Conservation (phyloP, 2,797 vertebrate species). For the Sebastes trivittatus region DNA sequence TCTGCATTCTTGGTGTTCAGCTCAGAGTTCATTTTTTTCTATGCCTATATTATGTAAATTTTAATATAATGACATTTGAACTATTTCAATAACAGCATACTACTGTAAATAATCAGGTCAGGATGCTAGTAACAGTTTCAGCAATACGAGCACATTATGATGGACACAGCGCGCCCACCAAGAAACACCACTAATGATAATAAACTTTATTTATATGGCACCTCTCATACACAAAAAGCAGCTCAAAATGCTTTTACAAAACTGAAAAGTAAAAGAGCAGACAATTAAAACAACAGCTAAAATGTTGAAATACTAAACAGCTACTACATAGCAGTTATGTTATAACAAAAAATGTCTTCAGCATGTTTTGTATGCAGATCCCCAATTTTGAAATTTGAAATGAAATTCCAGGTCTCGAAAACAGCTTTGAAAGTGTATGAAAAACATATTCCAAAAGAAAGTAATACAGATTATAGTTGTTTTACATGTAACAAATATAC, state of each 20-base stretch:
- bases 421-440: not conserved
- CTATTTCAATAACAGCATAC: not conserved
- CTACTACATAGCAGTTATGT: no score
- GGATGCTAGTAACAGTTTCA: no score
- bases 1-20: not conserved
- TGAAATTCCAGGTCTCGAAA: not conserved
- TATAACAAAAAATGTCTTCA: not conserved
- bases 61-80: not conserved
- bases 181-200: not conserved
- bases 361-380: not conserved
- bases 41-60: not conserved
- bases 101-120: not conserved
- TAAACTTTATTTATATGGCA: not conserved
- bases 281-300: not conserved
- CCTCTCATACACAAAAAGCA: not conserved
- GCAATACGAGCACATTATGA: not conserved
- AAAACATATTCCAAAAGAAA: not conserved
- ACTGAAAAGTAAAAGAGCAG: not conserved
- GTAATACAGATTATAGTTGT: not conserved
- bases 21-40: not conserved
- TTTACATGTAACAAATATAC: not conserved
- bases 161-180: not conserved
- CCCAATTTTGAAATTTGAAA: not conserved
- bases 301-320: no score
- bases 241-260: not conserved